Base-by-base conservation (phyloP, 2,888 invertebrate species). In the Nowickia ferox region DNA sequence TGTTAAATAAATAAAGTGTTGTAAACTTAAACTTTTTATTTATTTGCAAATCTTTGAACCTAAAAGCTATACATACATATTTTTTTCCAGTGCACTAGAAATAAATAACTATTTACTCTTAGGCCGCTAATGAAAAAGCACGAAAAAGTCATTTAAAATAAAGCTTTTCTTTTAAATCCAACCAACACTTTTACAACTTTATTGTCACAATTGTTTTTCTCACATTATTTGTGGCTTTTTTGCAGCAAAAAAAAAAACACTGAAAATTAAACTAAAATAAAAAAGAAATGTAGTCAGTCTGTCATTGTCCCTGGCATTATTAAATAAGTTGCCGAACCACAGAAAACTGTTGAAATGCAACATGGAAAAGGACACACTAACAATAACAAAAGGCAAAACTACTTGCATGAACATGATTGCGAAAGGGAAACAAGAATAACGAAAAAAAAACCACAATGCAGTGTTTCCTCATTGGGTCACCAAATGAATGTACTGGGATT, bases 101-200 rank as follows among this genome's bases (percentile, higher is more conserved):
- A 30, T 30, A 48, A 51, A 69, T 51, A 63, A 61, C 15, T 51
- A 59, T 44, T 38, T 46, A 48, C 6, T 6, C 30, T 30, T 30
- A 22, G n/a, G n/a, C 11, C 63, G 17, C 11, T 42, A 19, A 10
- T 19, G 19, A 22, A 55, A 48, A 68, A 11, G 38, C 22, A 68
- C 2, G 15, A 38, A 53, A 38, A 66, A 69, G 55, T 57, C 9
- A 48, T 69, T 63, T 55, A 53, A 68, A 69, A 76, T 76, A 82
- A 75, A 82, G 63, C 38, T 71, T 61, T 69, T 82, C 46, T 55
- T 57, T 80, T 63, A 63, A 81, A 83, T 59, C 22, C 57, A 78
- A 84, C 77, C 83, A 72, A 79, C 69, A 83, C 76, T 79, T 71
- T 76, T 71, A 83, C 71, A 80, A 83, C 86, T 86, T 86, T 83